Evolutionary conservation across 2,888 invertebrate genomes (phyloP).

Genomic region (Hirtodrosophila trivittata): DNA sequence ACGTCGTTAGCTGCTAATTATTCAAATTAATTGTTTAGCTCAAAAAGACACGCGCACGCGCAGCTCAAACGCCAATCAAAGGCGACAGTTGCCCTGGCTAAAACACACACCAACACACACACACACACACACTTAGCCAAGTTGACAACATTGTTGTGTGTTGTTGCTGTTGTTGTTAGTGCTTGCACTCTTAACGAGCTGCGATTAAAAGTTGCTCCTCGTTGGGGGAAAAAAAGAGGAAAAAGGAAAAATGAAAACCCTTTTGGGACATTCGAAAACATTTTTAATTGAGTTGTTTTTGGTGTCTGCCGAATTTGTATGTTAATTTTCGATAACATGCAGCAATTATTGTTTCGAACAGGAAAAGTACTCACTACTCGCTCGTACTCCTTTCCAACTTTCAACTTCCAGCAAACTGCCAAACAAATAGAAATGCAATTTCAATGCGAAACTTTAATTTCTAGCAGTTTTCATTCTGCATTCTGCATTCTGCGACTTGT

Average conservation of each 20-base stretch:
- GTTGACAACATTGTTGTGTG: slow-evolving; percentile 4
- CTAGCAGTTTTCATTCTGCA: slow-evolving; percentile 23
- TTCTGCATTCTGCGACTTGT: slow-evolving; percentile 36
- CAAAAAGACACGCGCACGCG: slow-evolving; percentile 73
- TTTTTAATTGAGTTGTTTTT: slow-evolving; percentile 57
- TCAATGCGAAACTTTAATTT: slow-evolving; percentile 67
- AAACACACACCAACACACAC: not conserved
- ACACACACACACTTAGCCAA: slow-evolving; percentile 29
- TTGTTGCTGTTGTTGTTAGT: slow-evolving; percentile 26
- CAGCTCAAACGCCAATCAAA: slow-evolving; percentile 76
- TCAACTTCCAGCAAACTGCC: slow-evolving; percentile 48
- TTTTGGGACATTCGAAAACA: slow-evolving; percentile 38
- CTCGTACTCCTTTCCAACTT: slow-evolving; percentile 15
- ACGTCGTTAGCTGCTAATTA: slow-evolving; percentile 77
- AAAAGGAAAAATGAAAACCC: slow-evolving; percentile 11
- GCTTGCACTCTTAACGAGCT: slow-evolving; percentile 39
- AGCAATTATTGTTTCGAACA: slow-evolving; percentile 49
- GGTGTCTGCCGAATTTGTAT: slow-evolving; percentile 39
- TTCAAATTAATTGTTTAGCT: slow-evolving; percentile 80
- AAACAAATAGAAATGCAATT: slow-evolving; percentile 74
- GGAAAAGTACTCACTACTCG: slow-evolving; percentile 29
- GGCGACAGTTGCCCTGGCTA: slow-evolving; percentile 39
- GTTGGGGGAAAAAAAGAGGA: no score
- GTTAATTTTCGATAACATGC: slow-evolving; percentile 44
- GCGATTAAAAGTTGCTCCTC: slow-evolving; percentile 44